A percentile compares a stretch with the other conserved stretches of the same genome.
These are phyloP conservation scores for Actinopyga echinites DNA, from an alignment of 53 echinoderm and acorn worm genomes.

Conservation along the genomic window DNA sequence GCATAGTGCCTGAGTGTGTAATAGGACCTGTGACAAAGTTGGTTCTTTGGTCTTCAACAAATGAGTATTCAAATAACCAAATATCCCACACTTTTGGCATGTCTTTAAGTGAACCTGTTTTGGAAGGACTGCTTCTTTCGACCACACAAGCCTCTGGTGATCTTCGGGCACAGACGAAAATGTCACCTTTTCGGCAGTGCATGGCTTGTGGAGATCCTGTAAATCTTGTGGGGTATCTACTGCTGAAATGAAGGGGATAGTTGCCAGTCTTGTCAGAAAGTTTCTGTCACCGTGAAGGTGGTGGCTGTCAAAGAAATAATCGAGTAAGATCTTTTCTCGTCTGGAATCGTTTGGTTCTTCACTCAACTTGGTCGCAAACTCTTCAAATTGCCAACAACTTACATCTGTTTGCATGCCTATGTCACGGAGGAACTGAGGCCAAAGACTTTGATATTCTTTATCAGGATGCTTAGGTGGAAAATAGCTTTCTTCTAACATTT, in stretches of 20 bases:
- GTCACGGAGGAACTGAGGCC: background rate
- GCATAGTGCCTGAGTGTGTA: background rate
- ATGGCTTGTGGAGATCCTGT: background rate
- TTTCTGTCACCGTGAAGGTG: background rate
- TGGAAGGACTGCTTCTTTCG: background rate
- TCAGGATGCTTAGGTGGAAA: background rate
- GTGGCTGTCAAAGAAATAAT: background rate
- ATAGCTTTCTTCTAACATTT: background rate
- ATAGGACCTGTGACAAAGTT: background rate
- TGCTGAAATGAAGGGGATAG: background rate
- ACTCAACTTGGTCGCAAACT: background rate
- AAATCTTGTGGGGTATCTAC: background rate
- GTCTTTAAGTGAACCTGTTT: background rate
- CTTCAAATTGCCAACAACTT: background rate
- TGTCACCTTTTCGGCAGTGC: background rate
- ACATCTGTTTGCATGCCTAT: background rate
- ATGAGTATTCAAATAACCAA: background rate
- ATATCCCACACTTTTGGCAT: too few relatives aligned
- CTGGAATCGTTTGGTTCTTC: background rate
- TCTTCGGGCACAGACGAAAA: background rate
- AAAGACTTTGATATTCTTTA: background rate
- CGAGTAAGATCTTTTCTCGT: conserved; percentile 5
- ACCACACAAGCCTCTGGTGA: background rate
- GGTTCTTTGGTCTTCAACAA: background rate
- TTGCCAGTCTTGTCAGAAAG: background rate